Percentiles rank a stretch among this genome's conserved stretches.
These are phyloP conservation scores for Sarcophaga variegata DNA, from an alignment of 2,888 invertebrate genomes.

Conservation along the genomic window DNA sequence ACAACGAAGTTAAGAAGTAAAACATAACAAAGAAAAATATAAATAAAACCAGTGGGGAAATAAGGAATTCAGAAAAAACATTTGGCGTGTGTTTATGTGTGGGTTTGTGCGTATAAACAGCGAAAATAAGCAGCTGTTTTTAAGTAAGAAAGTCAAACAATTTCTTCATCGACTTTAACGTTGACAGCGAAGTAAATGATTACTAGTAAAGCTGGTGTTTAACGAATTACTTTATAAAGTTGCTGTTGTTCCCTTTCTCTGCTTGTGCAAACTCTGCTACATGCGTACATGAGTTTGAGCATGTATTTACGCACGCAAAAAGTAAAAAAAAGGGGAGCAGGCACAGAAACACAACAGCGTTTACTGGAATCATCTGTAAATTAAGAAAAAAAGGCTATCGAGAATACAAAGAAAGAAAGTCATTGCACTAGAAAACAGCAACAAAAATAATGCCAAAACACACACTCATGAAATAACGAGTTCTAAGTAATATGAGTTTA, in stretches of 20 bases:
- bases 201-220: conserved; percentile 33
- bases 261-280: conserved; percentile 5
- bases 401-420: conserved; percentile 33
- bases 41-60: conserved; percentile 57
- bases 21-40: conserved; percentile 58
- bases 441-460: conserved; percentile 7
- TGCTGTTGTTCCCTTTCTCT: neutral
- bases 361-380: conserved; percentile 8
- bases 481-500: conserved; percentile 13
- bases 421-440: conserved; percentile 51
- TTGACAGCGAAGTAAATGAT: conserved; percentile 20
- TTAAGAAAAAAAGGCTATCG: neutral
- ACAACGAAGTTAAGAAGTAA: conserved; percentile 57
- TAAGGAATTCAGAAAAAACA: conserved; percentile 52
- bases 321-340: conserved; percentile 13
- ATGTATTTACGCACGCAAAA: conserved; percentile 41
- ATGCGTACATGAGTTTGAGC: conserved; percentile 26
- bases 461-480: conserved; percentile 30
- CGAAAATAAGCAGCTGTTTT: conserved; percentile 59
- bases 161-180: conserved; percentile 25
- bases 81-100: conserved; percentile 18
- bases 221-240: neutral
- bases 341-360: neutral
- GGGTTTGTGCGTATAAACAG: conserved; percentile 13
- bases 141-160: conserved; percentile 46